Conservation (phyloP, 2,113 vertebrate genomes). For the Ctenomys sociabilis region DNA sequence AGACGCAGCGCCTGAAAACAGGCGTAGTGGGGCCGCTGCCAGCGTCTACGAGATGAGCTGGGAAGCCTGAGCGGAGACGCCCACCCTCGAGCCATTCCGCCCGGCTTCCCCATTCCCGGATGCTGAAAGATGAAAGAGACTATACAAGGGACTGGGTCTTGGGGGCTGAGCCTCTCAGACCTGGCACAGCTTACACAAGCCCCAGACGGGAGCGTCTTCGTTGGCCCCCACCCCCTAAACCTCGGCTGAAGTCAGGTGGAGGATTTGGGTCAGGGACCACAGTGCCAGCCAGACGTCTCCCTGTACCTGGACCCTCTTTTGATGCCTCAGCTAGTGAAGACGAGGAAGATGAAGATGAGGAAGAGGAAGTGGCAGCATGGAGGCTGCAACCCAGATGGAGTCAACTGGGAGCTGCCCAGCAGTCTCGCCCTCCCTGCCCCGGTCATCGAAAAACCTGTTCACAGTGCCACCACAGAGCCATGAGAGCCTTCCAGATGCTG, state of each 20-base stretch:
- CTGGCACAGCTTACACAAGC: slow-evolving; percentile 70
- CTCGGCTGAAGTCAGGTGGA: slow-evolving; percentile 80
- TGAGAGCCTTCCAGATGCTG: slow-evolving; percentile 82
- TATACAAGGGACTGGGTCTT: slow-evolving; percentile 77
- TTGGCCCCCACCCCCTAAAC: slow-evolving; percentile 78
- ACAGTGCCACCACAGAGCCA: slow-evolving; percentile 77
- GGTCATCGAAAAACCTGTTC: slow-evolving; percentile 72
- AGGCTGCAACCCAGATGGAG: slow-evolving; percentile 78
- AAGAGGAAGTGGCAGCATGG: slow-evolving; percentile 80
- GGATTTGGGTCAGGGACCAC: slow-evolving; percentile 75
- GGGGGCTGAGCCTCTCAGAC: slow-evolving; percentile 76
- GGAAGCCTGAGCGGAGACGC: slow-evolving; percentile 76
- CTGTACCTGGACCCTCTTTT: slow-evolving; percentile 77
- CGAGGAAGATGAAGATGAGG: slow-evolving; percentile 77
- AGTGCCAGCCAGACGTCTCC: slow-evolving; percentile 73
- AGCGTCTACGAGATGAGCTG: slow-evolving; percentile 76
- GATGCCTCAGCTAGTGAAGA: slow-evolving; percentile 80
- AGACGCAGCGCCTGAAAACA: slow-evolving; percentile 61
- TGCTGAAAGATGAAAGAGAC: slow-evolving; percentile 83
- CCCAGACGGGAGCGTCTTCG: slow-evolving; percentile 76
- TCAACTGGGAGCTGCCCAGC: slow-evolving; percentile 71
- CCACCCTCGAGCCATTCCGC: slow-evolving; percentile 67
- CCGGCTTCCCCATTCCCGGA: slow-evolving; percentile 68
- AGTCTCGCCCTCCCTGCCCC: slow-evolving; percentile 58
- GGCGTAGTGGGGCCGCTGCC: slow-evolving; percentile 72